Conservation (phyloP, 2,113 vertebrate species). For the Dolichotis patagonum region DNA sequence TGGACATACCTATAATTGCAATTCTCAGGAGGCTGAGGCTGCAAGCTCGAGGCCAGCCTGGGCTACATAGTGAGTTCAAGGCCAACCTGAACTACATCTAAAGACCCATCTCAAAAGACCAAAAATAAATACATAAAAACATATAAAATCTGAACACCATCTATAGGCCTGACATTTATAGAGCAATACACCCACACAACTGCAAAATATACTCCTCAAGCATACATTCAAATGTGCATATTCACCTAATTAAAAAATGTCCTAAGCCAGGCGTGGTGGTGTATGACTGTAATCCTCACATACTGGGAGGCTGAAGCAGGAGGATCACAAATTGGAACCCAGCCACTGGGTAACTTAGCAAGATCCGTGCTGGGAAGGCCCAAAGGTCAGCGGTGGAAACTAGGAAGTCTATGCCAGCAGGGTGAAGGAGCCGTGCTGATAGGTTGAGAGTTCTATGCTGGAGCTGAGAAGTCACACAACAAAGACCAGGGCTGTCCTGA, state of each 20-base stretch:
- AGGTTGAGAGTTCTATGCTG: too few relatives aligned
- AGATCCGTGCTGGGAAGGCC: too few relatives aligned
- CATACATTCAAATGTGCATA: neutral
- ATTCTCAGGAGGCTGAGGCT: neutral
- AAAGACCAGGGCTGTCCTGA: too few relatives aligned
- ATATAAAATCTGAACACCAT: neutral
- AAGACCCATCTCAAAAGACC: neutral
- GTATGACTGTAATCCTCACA: neutral
- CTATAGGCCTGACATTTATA: neutral
- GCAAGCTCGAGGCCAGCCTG: neutral
- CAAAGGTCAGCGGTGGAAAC: too few relatives aligned
- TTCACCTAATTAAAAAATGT: neutral
- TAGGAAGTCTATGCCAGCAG: too few relatives aligned
- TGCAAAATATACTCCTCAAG: neutral
- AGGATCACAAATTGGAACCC: neutral
- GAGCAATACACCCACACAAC: neutral
- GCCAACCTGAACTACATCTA: neutral
- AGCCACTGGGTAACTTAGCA: neutral
- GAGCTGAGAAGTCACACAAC: too few relatives aligned
- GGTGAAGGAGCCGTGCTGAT: too few relatives aligned
- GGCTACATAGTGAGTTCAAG: neutral
- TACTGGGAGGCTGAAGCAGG: neutral
- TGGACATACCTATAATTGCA: neutral
- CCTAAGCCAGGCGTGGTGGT: neutral
- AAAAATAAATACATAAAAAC: neutral